A percentile compares a stretch with the other conserved stretches of the same genome.
phyloP scores from a whole-genome alignment of 2,113 vertebrate species.

The Gallinago paraguaiae region DNA sequence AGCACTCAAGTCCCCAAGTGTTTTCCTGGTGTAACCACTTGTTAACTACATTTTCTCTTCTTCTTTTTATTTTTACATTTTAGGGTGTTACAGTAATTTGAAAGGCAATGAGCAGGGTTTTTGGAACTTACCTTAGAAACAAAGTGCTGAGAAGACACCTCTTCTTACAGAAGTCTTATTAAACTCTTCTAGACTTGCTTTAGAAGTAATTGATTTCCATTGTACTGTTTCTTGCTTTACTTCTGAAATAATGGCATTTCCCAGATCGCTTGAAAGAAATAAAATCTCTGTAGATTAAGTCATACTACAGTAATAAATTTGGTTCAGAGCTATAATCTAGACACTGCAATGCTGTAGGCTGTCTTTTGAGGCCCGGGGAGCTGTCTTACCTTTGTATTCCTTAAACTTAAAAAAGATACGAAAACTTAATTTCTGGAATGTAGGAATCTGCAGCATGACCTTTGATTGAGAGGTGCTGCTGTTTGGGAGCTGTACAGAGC shows the following conservation, averaged over 20 bases:
- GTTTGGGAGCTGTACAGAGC: neutral
- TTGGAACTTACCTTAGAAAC: constrained; percentile 76
- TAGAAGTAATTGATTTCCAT: constrained; percentile 73
- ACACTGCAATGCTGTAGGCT: constrained; percentile 30
- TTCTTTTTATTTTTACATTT: constrained; percentile 85
- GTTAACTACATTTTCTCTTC: constrained; percentile 86
- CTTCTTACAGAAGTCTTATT: constrained; percentile 77
- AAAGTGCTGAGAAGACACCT: constrained; percentile 79
- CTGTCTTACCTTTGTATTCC: constrained; percentile 36
- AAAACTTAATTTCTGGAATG: neutral
- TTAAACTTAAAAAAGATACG: neutral
- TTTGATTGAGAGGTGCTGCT: constrained; percentile 38
- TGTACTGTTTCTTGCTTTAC: constrained; percentile 74
- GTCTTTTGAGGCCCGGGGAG: constrained; percentile 58
- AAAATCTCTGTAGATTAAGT: constrained; percentile 57
- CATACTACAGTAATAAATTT: neutral
- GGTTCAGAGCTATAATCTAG: constrained; percentile 34
- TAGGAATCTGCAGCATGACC: constrained; percentile 38
- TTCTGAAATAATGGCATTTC: constrained; percentile 62
- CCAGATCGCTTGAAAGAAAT: constrained; percentile 51
- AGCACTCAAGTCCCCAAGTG: constrained; percentile 90
- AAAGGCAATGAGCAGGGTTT: constrained; percentile 82
- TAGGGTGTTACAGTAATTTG: constrained; percentile 87
- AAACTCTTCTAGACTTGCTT: constrained; percentile 80
- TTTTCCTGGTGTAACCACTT: constrained; percentile 91